Evolutionary conservation across 2,888 invertebrate species (phyloP).

Genomic region (Himalopsyche kuldschensis): DNA sequence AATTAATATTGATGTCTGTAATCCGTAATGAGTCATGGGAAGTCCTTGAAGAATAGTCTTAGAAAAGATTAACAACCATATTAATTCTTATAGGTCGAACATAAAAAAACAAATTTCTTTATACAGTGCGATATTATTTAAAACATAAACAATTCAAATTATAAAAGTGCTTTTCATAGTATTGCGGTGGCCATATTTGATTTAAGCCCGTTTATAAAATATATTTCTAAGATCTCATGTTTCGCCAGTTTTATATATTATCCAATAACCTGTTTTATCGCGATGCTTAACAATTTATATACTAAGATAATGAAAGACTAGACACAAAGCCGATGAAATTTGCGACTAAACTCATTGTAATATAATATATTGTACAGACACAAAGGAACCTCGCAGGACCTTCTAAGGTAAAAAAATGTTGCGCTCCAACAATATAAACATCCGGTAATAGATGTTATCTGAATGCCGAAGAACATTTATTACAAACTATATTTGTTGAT

Average conservation of each 20-base stretch:
- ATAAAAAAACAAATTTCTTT: no score
- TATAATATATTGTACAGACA: not conserved
- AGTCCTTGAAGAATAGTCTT: no score
- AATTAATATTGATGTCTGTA: no score
- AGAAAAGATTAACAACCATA: no score
- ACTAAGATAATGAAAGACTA: not conserved
- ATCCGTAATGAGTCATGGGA: no score
- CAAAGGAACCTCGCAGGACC: not conserved
- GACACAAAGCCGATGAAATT: not conserved
- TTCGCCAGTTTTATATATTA: not conserved
- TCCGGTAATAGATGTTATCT: not conserved
- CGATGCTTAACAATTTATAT: not conserved
- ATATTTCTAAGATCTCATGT: no score
- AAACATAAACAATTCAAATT: no score
- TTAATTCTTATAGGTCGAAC: no score
- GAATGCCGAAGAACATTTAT: not conserved
- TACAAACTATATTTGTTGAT: not conserved
- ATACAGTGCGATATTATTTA: no score
- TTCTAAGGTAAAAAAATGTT: not conserved
- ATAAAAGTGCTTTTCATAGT: no score
- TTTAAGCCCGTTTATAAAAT: no score
- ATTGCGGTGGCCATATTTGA: no score
- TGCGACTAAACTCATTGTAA: not conserved
- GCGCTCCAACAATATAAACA: not conserved
- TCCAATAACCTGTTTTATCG: not conserved